These are phyloP conservation scores for Artemia sinica DNA, from an alignment of 2,888 invertebrate genomes.

Conservation along the genomic window DNA sequence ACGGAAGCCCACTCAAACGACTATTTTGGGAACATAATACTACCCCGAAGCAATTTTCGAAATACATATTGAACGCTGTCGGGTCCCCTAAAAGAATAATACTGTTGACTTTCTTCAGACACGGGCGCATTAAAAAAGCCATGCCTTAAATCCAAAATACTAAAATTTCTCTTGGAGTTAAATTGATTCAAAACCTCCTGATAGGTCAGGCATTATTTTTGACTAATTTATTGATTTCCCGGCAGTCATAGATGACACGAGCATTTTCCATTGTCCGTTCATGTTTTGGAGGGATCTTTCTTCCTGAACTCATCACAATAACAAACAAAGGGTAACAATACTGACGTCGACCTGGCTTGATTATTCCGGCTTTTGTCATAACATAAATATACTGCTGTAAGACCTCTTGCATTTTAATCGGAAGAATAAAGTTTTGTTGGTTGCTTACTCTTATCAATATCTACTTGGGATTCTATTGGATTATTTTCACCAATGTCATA, in stretches of 20 bases:
- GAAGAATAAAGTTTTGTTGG: too few relatives aligned
- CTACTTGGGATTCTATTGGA: too few relatives aligned
- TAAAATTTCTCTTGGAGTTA: not conserved
- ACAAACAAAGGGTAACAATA: not conserved
- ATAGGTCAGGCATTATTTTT: too few relatives aligned
- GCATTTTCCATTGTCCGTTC: not conserved
- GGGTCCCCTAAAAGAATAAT: not conserved
- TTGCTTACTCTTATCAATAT: too few relatives aligned
- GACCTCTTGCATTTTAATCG: not conserved
- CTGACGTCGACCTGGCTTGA: not conserved
- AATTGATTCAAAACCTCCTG: too few relatives aligned
- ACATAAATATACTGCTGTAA: slow-evolving; percentile 10
- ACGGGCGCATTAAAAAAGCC: not conserved
- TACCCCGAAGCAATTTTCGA: too few relatives aligned
- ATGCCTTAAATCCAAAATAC: slow-evolving; percentile 4
- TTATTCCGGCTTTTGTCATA: not conserved
- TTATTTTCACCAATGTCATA: too few relatives aligned
- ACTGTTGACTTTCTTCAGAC: too few relatives aligned
- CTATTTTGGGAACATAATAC: too few relatives aligned
- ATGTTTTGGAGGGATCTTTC: not conserved
- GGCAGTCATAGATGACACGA: too few relatives aligned
- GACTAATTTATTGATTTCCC: too few relatives aligned
- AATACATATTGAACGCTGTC: slow-evolving; percentile 8
- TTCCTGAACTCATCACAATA: not conserved
- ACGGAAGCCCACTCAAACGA: too few relatives aligned